Conservation (phyloP, 1,140 invertebrate genomes). For the Liolophura sinensis region DNA sequence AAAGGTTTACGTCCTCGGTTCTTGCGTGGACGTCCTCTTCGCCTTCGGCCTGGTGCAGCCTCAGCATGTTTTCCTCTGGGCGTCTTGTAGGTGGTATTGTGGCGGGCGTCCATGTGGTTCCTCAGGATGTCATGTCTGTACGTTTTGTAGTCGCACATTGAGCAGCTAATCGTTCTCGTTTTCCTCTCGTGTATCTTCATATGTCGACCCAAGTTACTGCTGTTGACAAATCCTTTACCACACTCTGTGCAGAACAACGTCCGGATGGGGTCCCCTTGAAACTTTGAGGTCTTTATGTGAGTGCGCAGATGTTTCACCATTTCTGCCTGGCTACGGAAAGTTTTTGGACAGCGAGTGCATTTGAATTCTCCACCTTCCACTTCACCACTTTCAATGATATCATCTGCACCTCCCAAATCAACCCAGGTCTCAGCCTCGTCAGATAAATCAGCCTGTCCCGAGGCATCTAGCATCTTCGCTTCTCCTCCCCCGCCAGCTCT, state of each 20-base stretch:
- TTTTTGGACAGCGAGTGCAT: slow-evolving; percentile 30
- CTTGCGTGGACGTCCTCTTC: slow-evolving; percentile 7
- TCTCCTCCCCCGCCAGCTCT: no score
- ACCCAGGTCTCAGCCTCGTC: no score
- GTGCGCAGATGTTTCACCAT: slow-evolving; percentile 37
- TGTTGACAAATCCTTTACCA: slow-evolving; percentile 6
- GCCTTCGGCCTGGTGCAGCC: background rate
- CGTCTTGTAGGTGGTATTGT: slow-evolving; percentile 4
- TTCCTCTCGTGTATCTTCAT: slow-evolving; percentile 13
- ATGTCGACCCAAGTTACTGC: slow-evolving; percentile 8
- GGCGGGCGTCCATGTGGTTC: slow-evolving; percentile 10
- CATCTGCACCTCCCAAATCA: no score
- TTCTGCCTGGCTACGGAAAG: slow-evolving; percentile 27
- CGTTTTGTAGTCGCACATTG: slow-evolving; percentile 10
- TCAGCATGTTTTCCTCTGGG: background rate
- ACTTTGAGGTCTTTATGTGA: slow-evolving; percentile 27
- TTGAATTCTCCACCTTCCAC: slow-evolving; percentile 15
- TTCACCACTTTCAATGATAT: no score
- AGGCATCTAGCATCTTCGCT: no score
- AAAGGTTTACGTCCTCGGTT: slow-evolving; percentile 15
- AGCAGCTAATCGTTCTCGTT: slow-evolving; percentile 2
- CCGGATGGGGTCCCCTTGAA: slow-evolving; percentile 4
- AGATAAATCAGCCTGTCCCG: no score
- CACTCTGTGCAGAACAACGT: background rate
- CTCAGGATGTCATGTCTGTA: slow-evolving; percentile 11